These are phyloP conservation scores for Chlorodrepanis virens DNA, from an alignment of 2,113 vertebrate species.

Conservation along the genomic window DNA sequence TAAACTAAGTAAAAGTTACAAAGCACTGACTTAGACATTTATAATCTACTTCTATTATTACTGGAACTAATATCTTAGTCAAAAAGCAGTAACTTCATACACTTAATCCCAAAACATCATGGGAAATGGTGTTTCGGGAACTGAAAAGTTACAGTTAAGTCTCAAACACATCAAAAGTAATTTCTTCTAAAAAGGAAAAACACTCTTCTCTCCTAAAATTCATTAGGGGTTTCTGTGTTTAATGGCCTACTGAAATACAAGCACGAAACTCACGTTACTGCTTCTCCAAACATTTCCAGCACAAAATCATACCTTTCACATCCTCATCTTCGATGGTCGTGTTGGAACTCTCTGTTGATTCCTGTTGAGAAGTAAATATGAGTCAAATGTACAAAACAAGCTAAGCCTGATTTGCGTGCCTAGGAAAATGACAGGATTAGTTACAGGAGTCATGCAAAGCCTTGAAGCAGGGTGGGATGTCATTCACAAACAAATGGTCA, in stretches of 20 bases:
- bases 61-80: background rate
- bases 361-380: slow-evolving; percentile 77
- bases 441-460: slow-evolving; percentile 72
- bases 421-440: background rate
- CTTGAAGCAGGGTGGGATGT: slow-evolving; percentile 58
- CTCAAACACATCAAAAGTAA: background rate
- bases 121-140: background rate
- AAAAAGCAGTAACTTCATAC: background rate
- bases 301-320: slow-evolving; percentile 87
- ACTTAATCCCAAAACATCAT: background rate
- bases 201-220: background rate
- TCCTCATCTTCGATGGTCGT: slow-evolving; percentile 98
- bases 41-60: background rate
- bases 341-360: slow-evolving; percentile 95
- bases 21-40: background rate
- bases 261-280: background rate
- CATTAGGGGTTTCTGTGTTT: background rate
- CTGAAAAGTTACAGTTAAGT: background rate
- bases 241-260: background rate
- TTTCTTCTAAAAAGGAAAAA: background rate
- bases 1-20: background rate
- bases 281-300: background rate
- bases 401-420: background rate
- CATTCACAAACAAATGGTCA: slow-evolving; percentile 70
- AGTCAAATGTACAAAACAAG: background rate